phyloP scores from a whole-genome alignment of 2,113 vertebrate species.

The Henicopernis longicauda region DNA sequence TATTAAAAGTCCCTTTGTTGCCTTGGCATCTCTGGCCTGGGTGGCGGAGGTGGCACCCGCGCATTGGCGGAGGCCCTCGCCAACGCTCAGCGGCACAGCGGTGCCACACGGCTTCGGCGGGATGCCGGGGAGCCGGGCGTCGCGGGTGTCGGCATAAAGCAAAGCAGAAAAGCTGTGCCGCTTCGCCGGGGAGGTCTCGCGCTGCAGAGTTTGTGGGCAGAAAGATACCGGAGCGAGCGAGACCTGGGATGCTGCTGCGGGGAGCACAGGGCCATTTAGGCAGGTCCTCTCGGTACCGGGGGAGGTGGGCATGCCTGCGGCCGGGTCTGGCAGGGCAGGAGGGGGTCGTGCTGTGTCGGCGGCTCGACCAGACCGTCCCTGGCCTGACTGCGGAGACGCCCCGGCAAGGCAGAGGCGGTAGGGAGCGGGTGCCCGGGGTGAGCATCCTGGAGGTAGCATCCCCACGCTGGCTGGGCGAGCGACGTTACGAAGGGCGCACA shows the following conservation, averaged over 20 bases:
- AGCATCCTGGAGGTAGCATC: neutral
- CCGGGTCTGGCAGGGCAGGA: neutral
- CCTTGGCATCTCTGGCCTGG: conserved; percentile 15
- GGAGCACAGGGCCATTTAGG: neutral
- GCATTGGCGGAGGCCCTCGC: neutral
- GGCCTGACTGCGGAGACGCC: neutral
- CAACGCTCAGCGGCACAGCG: neutral
- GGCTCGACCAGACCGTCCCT: rapidly evolving
- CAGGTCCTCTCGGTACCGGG: neutral
- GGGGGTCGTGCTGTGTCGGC: neutral
- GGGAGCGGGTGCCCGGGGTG: neutral
- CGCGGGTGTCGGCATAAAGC: rapidly evolving
- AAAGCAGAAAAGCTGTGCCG: neutral
- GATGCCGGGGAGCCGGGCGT: neutral
- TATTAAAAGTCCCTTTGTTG: conserved; percentile 46
- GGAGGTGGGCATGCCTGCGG: neutral
- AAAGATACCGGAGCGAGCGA: rapidly evolving
- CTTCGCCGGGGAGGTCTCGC: neutral
- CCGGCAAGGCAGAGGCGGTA: neutral
- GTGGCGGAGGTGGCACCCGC: neutral
- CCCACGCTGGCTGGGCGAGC: rapidly evolving
- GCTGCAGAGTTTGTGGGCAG: neutral
- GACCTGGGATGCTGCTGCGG: rapidly evolving
- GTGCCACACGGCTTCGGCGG: neutral
- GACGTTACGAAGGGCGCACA: rapidly evolving